Base-by-base conservation (phyloP, 2,888 invertebrate species). In the Drosophila paracracens region DNA sequence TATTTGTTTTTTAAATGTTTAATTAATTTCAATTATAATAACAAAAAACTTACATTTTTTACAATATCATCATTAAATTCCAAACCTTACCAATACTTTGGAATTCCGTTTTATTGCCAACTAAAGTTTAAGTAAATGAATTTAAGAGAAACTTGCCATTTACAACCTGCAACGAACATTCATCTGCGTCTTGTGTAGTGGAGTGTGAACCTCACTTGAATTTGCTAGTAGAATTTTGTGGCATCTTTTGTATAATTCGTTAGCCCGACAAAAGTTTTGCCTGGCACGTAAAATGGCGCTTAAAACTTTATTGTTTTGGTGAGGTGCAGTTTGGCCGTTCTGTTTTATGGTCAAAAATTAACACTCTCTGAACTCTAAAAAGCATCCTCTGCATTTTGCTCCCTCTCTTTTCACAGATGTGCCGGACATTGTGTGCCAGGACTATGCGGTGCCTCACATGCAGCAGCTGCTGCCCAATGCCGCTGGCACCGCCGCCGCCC, bases 401-500 rank as follows among this genome's bases (percentile, higher is more conserved):
- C 74, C 70, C 52, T 40, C 48, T 33, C 46, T 52, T 25, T 48
- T 6, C 33, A 60, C 92, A 95, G 95, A 95, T 92, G 94, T 95
- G 71, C 94, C 95, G 70, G 95, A 95, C 91, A 94, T 95, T 80
- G 94, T 94, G 72, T 94, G 94, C 87, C 94, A 94, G 89, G 95
- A 95, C 83, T 95, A 95, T 92, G 95, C 95, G 38, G 95, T 95
- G 69, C 95, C 95, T 54, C 94, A 95, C 81, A 94, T 95, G 92
- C 93, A 94, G 80, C 92, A 93, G 81, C 93, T 94, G 75, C 93
- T 94, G 72, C 77, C 83, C 29, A 81, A 57, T 75, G 74, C 62
- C 67, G 65, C 70, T 73, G 76, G 73, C 74, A 70, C 71, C 51
- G 74, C 74, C 74, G 71, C 77, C 60, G 65, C 75, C 69, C 81